phyloP scores from a whole-genome alignment of 2,888 invertebrate species.

The Lordiphosa andalusiaca region DNA sequence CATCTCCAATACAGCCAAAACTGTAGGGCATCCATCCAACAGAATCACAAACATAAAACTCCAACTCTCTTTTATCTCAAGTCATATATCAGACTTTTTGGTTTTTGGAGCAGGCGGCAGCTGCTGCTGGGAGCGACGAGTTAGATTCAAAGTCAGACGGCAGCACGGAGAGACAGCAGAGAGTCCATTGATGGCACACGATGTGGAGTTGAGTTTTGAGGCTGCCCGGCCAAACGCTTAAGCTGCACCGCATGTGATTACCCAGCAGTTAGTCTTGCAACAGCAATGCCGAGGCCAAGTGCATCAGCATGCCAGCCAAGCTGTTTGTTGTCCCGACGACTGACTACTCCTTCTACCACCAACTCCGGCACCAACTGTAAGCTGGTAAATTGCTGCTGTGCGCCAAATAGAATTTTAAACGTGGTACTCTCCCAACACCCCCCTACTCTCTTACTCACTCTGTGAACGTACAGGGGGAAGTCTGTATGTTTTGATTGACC shows the following conservation, averaged over 20 bases:
- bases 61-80: slow-evolving; percentile 55
- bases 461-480: neutral
- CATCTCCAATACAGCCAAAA: slow-evolving; percentile 15
- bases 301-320: slow-evolving; percentile 38
- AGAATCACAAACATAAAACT: slow-evolving; percentile 18
- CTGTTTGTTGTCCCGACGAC: slow-evolving; percentile 15
- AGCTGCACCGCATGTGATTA: slow-evolving; percentile 72
- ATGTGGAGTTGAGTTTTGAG: slow-evolving; percentile 31
- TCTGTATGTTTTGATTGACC: slow-evolving; percentile 54
- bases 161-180: slow-evolving; percentile 11
- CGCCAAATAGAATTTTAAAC: slow-evolving; percentile 68
- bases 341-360: slow-evolving; percentile 4
- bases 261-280: slow-evolving; percentile 67
- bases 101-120: slow-evolving; percentile 23
- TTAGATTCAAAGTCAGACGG: slow-evolving; percentile 1
- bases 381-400: slow-evolving; percentile 66
- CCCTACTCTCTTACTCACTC: neutral
- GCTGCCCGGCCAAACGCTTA: slow-evolving; percentile 54
- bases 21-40: slow-evolving; percentile 30
- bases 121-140: slow-evolving; percentile 14
- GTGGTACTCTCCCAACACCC: slow-evolving; percentile 14
- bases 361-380: slow-evolving; percentile 21
- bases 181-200: slow-evolving; percentile 64
- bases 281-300: slow-evolving; percentile 25
- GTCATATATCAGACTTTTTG: slow-evolving; percentile 54